Percentiles rank a stretch among this genome's conserved stretches.
Conservation (phyloP, 2,113 vertebrate species). For the Anarhynchus alexandrinus region DNA sequence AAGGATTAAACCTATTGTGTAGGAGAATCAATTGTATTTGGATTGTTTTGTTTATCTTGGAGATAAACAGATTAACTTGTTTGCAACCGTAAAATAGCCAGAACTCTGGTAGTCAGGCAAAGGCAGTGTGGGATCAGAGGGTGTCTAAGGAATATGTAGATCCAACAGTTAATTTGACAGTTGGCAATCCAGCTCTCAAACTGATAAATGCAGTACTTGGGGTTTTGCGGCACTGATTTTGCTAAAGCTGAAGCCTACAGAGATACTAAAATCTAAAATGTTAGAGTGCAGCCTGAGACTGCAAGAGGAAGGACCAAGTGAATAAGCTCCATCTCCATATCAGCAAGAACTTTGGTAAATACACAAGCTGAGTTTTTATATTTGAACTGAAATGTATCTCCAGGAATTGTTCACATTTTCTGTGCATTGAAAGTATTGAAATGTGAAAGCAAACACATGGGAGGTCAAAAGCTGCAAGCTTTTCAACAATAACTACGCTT, state of each 20-base stretch:
- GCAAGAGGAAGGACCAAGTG: background rate
- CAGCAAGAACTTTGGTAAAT: background rate
- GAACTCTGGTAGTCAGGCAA: background rate
- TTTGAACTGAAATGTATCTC: background rate
- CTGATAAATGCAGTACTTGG: background rate
- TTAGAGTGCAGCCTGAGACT: background rate
- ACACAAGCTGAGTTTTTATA: background rate
- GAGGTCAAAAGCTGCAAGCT: background rate
- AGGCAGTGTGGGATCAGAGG: background rate
- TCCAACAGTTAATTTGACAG: background rate
- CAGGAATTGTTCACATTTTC: background rate
- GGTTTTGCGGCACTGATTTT: background rate
- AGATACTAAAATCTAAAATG: background rate
- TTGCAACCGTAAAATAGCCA: background rate
- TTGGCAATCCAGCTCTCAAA: background rate
- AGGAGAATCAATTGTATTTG: background rate
- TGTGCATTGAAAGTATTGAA: background rate
- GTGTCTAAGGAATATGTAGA: background rate
- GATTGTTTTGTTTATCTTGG: background rate
- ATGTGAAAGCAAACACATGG: background rate
- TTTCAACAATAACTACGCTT: background rate
- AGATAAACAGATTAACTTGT: background rate
- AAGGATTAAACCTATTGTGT: background rate
- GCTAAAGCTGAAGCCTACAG: background rate
- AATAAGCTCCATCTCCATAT: background rate